phyloP scores from a whole-genome alignment of 2,797 vertebrate species.

The Rhinogobio ventralis region DNA sequence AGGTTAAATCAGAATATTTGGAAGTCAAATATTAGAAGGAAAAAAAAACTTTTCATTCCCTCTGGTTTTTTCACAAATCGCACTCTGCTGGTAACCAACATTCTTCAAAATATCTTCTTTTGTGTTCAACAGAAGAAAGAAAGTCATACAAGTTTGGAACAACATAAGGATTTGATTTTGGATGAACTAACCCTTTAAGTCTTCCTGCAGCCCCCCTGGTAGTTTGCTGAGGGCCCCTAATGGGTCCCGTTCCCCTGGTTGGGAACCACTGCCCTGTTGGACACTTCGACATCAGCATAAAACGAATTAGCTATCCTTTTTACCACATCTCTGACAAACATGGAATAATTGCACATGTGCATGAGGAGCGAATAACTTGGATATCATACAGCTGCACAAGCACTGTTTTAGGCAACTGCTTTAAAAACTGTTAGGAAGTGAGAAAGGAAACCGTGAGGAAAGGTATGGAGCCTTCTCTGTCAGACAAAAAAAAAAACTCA shows the following conservation, averaged over 20 bases:
- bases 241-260: background rate
- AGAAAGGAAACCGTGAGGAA: background rate
- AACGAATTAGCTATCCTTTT: background rate
- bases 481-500: slow-evolving; percentile 3
- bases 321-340: background rate
- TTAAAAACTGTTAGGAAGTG: background rate
- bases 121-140: too few species aligned
- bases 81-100: too few species aligned
- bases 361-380: background rate
- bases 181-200: too few species aligned
- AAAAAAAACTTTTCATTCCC: too few species aligned
- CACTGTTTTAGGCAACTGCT: slow-evolving; percentile 29
- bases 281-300: background rate
- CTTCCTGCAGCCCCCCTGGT: background rate
- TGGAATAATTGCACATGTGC: background rate
- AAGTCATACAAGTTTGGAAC: too few species aligned
- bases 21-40: too few species aligned
- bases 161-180: too few species aligned
- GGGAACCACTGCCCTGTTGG: background rate
- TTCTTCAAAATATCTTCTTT: too few species aligned
- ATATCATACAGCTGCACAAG: background rate
- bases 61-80: too few species aligned
- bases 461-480: slow-evolving; percentile 12
- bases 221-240: background rate
- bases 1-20: too few species aligned